phyloP scores from a whole-genome alignment of 2,888 invertebrate genomes.

The Macrophya annulata region DNA sequence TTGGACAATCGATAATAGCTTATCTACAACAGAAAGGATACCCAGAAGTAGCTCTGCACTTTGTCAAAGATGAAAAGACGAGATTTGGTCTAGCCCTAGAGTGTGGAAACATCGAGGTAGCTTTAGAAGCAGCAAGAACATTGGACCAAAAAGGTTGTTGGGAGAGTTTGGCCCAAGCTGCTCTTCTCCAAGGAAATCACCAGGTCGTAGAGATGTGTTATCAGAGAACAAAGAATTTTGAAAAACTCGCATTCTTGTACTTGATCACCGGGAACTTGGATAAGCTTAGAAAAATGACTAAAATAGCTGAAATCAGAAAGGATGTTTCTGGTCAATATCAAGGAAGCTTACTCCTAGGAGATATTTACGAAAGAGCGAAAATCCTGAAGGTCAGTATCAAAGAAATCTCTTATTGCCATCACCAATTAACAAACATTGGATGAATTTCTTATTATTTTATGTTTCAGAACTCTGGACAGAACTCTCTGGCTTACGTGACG shows the following conservation, averaged over 20 bases:
- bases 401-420: constrained; percentile 50
- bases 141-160: constrained; percentile 97
- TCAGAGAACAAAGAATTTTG: constrained; percentile 99
- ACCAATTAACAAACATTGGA: neutral
- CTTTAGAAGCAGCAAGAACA: constrained; percentile 96
- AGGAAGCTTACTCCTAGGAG: constrained; percentile 95
- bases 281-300: constrained; percentile 98
- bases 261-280: constrained; percentile 99
- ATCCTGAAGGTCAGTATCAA: constrained; percentile 84
- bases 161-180: constrained; percentile 97
- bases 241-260: constrained; percentile 98
- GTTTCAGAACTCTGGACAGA: constrained; percentile 81
- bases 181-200: constrained; percentile 95
- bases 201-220: constrained; percentile 99
- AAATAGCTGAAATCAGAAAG: constrained; percentile 99
- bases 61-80: constrained; percentile 99
- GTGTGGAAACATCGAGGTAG: constrained; percentile 99
- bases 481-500: constrained; percentile 95
- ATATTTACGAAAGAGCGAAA: constrained; percentile 93
- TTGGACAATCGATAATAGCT: constrained; percentile 99
- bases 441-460: neutral
- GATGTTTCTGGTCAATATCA: constrained; percentile 98
- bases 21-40: constrained; percentile 99
- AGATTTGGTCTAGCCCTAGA: constrained; percentile 97
- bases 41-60: constrained; percentile 99